Base-by-base conservation (phyloP, 2,797 vertebrate genomes). In the Sphaeramia orbicularis region DNA sequence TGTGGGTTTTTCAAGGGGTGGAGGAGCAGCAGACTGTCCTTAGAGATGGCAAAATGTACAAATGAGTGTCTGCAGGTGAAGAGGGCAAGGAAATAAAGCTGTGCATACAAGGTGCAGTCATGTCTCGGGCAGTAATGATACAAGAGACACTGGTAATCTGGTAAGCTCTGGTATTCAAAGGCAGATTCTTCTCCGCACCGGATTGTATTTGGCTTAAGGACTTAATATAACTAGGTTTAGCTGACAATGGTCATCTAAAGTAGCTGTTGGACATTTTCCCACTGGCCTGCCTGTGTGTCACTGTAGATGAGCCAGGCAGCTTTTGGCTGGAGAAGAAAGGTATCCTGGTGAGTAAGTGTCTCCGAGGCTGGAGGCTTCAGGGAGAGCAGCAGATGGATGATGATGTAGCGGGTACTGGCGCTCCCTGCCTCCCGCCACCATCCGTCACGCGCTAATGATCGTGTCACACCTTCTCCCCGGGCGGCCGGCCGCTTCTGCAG, bases 401-500 rank as follows among this genome's bases (percentile, higher is more conserved):
- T 86, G 92, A 89, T 92, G 89, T 85, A 85, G 89, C 75, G 74
- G 86, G 85, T 77, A 60, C 83, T 82, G 82, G 86, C 83, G 80
- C 90, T 90, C 88, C 84, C 83, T 81, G 84, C 84, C 83, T 89
- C 89, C 86, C 78, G 85, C 76, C 72, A 61, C 89, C 87, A 93
- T 93, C 90, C 89, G 89, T 93, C 92, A 93, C 83, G 78, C 86
- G 50, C 89, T 92, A 92, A 92, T 91, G 89, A 91, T 90, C 84
- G 84, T 92, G 92, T 92, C 89, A 89, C 92, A 92, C 91, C 88
- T 92, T 86, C 90, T 87, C 88, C 88, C 87, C 80, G 69, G 89
- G 91, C 81, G 85, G 86, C 73, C 65, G 57, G 81, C 78, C 65
- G 83, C 88, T 92, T 92, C 86, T 92, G 91, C 90, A 89, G 82